These are phyloP conservation scores for Margarornis squamiger DNA, from an alignment of 2,797 vertebrate genomes.

Conservation along the genomic window DNA sequence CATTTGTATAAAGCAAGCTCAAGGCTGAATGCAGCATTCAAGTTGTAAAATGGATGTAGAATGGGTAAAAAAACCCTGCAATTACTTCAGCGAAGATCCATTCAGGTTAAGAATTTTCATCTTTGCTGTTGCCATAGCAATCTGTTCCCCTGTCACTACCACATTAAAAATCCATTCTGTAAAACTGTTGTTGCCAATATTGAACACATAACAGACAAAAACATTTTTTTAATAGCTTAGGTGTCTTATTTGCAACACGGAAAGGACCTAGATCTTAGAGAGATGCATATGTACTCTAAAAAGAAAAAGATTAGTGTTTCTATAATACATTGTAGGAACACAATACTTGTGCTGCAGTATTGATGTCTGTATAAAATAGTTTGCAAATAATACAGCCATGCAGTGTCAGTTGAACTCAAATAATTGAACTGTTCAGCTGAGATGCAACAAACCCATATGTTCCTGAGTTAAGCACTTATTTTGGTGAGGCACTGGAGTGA, in stretches of 20 bases:
- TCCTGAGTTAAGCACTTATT: neutral
- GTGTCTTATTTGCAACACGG: conserved; percentile 18
- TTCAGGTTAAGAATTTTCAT: conserved; percentile 87
- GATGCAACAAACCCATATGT: neutral
- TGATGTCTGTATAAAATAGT: neutral
- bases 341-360: neutral
- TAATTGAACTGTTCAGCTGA: conserved; percentile 27
- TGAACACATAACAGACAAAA: conserved; percentile 64
- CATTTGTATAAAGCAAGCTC: conserved; percentile 69
- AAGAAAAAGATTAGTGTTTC: neutral
- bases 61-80: conserved; percentile 78
- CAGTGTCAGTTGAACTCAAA: conserved; percentile 14
- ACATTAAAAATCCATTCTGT: conserved; percentile 78
- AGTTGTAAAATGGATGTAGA: conserved; percentile 77
- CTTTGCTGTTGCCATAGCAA: conserved; percentile 89
- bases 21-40: conserved; percentile 72
- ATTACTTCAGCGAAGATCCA: conserved; percentile 86
- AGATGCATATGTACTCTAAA: conserved; percentile 4
- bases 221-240: conserved; percentile 52
- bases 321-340: neutral
- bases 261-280: conserved; percentile 27
- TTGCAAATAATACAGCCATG: conserved; percentile 20
- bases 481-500: neutral
- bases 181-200: conserved; percentile 69
- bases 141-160: conserved; percentile 68